Base-by-base conservation (phyloP, 2,797 vertebrate species). In the Phoeniculus purpureus region DNA sequence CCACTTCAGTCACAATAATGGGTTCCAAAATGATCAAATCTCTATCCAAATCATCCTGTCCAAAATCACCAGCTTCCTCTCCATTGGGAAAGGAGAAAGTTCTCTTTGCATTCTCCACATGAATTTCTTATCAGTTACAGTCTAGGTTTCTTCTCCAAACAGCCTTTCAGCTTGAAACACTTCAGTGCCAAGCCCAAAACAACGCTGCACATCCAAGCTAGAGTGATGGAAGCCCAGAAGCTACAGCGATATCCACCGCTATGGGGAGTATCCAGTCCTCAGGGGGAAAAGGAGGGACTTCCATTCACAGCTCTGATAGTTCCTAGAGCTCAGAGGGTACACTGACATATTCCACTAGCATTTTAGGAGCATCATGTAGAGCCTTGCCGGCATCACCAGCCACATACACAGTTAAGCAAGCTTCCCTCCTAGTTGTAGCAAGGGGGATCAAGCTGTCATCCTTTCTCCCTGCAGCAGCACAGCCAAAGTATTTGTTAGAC, bases 401-500 rank as follows among this genome's bases (percentile, higher is more conserved):
- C 90, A n/a, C 40, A 31, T 0, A 13, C 11, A 70, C 26, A 55
- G 81, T 62, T 31, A 45, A 58, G 31, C 34, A 25, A 0, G 6
- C 51, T 74, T 10, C 78, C 56, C 72, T 50, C 71, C 60, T 13
- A 72, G 58, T 65, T 82, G 61, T 31, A 61, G 48, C 2, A 6
- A 72, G 32, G 55, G 64, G 51, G 37, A 66, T 52, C 0, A 6
- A 94, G 55, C 76, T 72, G 48, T 78, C 79, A 85, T 68, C 79
- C 47, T 72, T 80, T 85, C 86, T 73, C 85, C 45, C 9, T 4
- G 7, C 65, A 87, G 81, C 72, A 87, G 54, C 23, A 61, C 75
- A 82, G 71, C 4, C 37, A 31, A 81, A 93, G 90, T 84, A 91
- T 78, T 73, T 91, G 74, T 47, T 70, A 91, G 93, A 90, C 8